Evolutionary conservation across 1,140 invertebrate genomes (phyloP), one percentile per base, ranked within the genome.

Genomic region (Ptiloglossa arizonensis): DNA sequence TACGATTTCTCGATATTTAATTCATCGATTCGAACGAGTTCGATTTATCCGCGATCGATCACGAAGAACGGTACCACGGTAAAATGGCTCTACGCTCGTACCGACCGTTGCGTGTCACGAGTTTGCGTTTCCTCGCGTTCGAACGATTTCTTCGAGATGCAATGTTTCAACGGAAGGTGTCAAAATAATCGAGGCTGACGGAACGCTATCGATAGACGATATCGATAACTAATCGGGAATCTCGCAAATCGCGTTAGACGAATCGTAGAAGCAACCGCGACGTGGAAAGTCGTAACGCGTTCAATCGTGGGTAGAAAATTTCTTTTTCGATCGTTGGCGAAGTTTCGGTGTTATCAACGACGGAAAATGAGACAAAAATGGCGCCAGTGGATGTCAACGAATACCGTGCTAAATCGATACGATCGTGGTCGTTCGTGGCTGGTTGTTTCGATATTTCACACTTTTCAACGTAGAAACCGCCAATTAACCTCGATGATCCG

Each of bases 111-210:
- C 5, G 17, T 50, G 4, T 50, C 15, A 13, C n/a, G 35, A 22
- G 8, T 22, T 32, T 5, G 5, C 3, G 15, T 50, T 4, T 41
- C 44, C 15, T 66, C 5, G 15, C 41, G 17, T 19, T 13, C 13
- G 8, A 72, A 64, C 76, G 5, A 35, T 60, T 74, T 48, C 29
- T n/a, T 32, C 13, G 48, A 68, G 6, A 32, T 48, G 24, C n/a
- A 22, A 0, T 1, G 27, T 41, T 50, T 29, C 22, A 48, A 50
- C 63, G 17, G 46, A 52, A 81, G 80, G 67, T 57, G 41, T 17
- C 79, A 32, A 66, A 27, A 66, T 66, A 6, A 0, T 69, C 15
- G n/a, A 19, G 0, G 1, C 2, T 54, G 8, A 35, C 66, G 6
- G 29, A 52, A n/a, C 8, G 13, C 13, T 29, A 46, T 48, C 15